Percentiles rank a stretch among this genome's conserved stretches.
Evolutionary conservation across 2,888 invertebrate genomes (phyloP).

Genomic region (Ligdia adustata): DNA sequence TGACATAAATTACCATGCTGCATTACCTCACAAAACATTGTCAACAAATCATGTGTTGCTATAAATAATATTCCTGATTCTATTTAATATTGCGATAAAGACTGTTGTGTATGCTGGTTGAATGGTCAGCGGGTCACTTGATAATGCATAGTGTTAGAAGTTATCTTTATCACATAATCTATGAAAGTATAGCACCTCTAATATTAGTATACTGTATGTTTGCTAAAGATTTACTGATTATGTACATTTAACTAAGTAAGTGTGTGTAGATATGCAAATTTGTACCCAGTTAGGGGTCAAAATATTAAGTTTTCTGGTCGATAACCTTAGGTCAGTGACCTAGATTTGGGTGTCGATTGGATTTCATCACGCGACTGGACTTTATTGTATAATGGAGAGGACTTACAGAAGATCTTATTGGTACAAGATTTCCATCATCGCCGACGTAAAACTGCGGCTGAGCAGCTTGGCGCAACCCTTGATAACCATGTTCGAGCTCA

Average conservation of each 20-base stretch:
- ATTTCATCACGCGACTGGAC: slow-evolving; percentile 7
- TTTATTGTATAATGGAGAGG: slow-evolving; percentile 19
- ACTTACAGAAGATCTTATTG: slow-evolving; percentile 85
- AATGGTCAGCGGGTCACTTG: slow-evolving; percentile 15
- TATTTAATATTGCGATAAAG: slow-evolving; percentile 44
- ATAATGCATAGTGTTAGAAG: slow-evolving; percentile 16
- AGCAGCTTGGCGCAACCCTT: slow-evolving; percentile 90
- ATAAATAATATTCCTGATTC: slow-evolving; percentile 52
- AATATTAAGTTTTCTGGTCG: slow-evolving; percentile 11
- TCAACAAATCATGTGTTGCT: slow-evolving; percentile 54
- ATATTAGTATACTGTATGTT: slow-evolving; percentile 27
- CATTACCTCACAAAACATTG: slow-evolving; percentile 79
- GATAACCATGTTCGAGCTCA: slow-evolving; percentile 96
- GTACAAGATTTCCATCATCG: slow-evolving; percentile 86
- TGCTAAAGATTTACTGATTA: slow-evolving; percentile 20
- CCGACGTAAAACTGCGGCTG: slow-evolving; percentile 90
- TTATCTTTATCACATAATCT: slow-evolving; percentile 21
- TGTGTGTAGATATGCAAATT: neutral
- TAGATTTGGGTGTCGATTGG: slow-evolving; percentile 9
- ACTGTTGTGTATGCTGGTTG: slow-evolving; percentile 18
- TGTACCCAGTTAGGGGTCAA: slow-evolving; percentile 15
- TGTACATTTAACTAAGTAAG: slow-evolving; percentile 10
- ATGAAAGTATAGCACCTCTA: slow-evolving; percentile 18
- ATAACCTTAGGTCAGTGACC: slow-evolving; percentile 19
- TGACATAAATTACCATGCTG: slow-evolving; percentile 71